Percentiles rank a stretch among this genome's conserved stretches.
These are phyloP conservation scores for Aphyosemion australe DNA, from an alignment of 2,113 vertebrate species.

Conservation along the genomic window DNA sequence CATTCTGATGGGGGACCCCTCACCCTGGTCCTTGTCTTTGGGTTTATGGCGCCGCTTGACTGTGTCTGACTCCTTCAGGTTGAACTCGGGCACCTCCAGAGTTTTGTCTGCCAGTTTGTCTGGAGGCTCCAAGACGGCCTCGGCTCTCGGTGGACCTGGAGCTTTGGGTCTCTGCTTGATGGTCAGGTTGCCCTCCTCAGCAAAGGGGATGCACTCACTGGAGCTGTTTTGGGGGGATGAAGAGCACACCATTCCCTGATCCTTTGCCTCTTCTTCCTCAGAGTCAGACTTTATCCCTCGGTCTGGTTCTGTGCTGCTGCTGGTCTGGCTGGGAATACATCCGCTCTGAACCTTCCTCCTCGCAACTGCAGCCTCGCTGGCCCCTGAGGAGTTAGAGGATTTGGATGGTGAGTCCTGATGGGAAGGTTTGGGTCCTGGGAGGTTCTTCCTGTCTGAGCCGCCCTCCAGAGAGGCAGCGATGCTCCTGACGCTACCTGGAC, in stretches of 20 bases:
- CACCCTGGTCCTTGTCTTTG: constrained; percentile 82
- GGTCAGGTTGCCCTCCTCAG: constrained; percentile 95
- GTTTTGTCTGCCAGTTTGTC: constrained; percentile 40
- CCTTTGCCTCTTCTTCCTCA: constrained; percentile 79
- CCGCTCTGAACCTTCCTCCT: constrained; percentile 84
- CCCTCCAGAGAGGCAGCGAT: constrained; percentile 73
- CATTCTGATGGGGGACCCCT: constrained; percentile 46
- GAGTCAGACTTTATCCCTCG: constrained; percentile 79
- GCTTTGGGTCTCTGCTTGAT: constrained; percentile 97
- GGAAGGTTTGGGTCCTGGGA: rapidly evolving
- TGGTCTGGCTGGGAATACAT: constrained; percentile 57
- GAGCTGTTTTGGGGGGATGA: constrained; percentile 90
- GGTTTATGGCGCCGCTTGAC: constrained; percentile 91
- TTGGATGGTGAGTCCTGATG: not conserved
- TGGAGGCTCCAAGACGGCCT: constrained; percentile 53
- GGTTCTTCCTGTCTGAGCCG: not conserved
- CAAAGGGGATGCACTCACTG: constrained; percentile 95
- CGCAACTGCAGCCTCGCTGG: constrained; percentile 37
- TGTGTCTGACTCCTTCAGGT: constrained; percentile 94
- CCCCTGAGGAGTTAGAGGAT: constrained; percentile 2
- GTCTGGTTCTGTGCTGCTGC: constrained; percentile 11
- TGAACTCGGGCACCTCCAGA: constrained; percentile 84
- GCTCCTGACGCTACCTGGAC: constrained; percentile 48
- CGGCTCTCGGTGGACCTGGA: constrained; percentile 64
- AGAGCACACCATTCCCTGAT: constrained; percentile 49